Evolutionary conservation across 2,888 invertebrate species (phyloP).

Genomic region (Willowsia nigromaculata): DNA sequence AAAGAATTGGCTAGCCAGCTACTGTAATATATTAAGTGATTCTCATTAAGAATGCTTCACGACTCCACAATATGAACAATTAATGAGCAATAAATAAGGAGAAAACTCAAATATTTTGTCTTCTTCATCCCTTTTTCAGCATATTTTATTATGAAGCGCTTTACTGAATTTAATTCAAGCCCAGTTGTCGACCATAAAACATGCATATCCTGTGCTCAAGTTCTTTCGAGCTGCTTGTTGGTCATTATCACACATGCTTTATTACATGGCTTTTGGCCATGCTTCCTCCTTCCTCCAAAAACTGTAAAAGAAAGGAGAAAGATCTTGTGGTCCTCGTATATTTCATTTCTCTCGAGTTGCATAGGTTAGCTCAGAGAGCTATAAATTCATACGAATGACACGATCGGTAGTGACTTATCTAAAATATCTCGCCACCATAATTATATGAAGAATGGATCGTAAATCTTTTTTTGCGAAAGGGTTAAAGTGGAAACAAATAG

Average conservation of each 20-base stretch:
- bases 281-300: background rate
- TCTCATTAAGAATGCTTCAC: background rate
- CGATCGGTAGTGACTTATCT: background rate
- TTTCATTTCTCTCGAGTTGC: background rate
- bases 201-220: background rate
- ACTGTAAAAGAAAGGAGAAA: background rate
- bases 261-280: background rate
- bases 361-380: background rate
- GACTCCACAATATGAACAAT: background rate
- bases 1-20: too few species aligned
- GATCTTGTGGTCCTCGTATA: background rate
- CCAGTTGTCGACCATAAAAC: background rate
- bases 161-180: background rate
- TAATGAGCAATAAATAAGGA: background rate
- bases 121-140: background rate
- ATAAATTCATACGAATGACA: background rate
- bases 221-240: background rate
- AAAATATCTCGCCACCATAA: slow-evolving; percentile 6
- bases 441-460: background rate
- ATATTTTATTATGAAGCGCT: background rate
- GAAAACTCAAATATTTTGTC: background rate
- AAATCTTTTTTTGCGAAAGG: background rate
- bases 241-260: background rate
- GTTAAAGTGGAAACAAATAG: background rate
- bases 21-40: background rate